Base-by-base conservation (phyloP, 2,888 invertebrate species). In the Lasioglossum figueresi region DNA sequence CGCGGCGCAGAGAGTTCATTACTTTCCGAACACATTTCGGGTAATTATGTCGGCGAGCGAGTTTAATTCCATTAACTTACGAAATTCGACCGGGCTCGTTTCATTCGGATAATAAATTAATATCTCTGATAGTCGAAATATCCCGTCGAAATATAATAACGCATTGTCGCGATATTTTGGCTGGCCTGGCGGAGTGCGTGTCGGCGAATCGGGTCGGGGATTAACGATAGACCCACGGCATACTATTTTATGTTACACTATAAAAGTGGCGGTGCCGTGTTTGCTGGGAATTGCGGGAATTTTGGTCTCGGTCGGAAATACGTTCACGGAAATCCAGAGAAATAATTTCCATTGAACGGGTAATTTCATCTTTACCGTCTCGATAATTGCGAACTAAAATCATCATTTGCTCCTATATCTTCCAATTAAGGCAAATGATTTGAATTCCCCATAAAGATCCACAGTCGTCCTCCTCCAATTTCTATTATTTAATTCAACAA, bases 1-100 rank as follows among this genome's bases (percentile, higher is more conserved):
- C 23, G 23, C 23, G 48, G 23, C 23, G 19, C 34, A 4, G 37
- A 23, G 37, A n/a, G 70, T 70, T 70, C 70, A 70, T 70, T 70
- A 70, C 70, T 70, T 70, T 40, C n/a, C 37, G 70, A n/a, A n/a
- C 37, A 40, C 37, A 40, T 70, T 70, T 70, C 37, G 40, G 70
- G 70, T 70, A 70, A 70, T 70, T 70, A 37, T 40, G 70, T 14
- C 40, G 23, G 40, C 70, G 40, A 5, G 40, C 70, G 70, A 70
- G 37, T 70, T 70, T 70, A 37, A 70, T 40, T 70, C 70, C n/a
- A 70, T 70, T 70, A 70, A 40, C 40, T 12, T 14, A 37, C 40
- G 23, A n/a, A 40, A 70, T n/a, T n/a, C 12, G 37, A 70, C 70
- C 70, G 14, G 14, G 70, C n/a, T 37, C 70, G 40, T n/a, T 70